These are phyloP conservation scores for Cryptophagus acutangulus DNA, from an alignment of 2,888 invertebrate genomes.

Conservation along the genomic window DNA sequence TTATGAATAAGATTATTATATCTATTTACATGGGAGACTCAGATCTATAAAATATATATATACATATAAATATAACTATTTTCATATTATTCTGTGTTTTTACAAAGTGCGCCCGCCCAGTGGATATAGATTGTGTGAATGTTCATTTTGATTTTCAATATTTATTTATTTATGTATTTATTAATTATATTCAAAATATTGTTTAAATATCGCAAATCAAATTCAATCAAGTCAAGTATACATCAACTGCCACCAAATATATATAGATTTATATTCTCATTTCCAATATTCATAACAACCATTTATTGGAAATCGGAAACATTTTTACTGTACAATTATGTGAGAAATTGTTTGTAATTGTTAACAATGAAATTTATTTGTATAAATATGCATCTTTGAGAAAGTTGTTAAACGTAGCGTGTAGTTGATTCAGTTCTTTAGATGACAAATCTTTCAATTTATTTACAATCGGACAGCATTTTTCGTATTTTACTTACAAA, in stretches of 20 bases:
- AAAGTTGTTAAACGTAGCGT: too few relatives aligned
- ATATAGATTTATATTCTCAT: too few relatives aligned
- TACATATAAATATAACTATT: conserved; percentile 43
- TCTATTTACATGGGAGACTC: conserved; percentile 46
- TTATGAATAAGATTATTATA: conserved; percentile 44
- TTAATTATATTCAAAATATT: conserved; percentile 19
- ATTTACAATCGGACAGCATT: conserved; percentile 16
- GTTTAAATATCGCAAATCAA: conserved; percentile 39
- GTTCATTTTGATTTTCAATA: conserved; percentile 39
- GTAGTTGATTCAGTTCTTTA: too few relatives aligned
- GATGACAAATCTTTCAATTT: too few relatives aligned
- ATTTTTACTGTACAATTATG: too few relatives aligned
- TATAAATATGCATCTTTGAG: too few relatives aligned
- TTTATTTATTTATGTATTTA: conserved; percentile 37
- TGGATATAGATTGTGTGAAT: conserved; percentile 38
- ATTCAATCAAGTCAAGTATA: conserved; percentile 14
- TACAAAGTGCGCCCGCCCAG: conserved; percentile 30
- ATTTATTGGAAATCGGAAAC: too few relatives aligned
- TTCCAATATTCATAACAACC: too few relatives aligned
- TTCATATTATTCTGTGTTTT: conserved; percentile 44
- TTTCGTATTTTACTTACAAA: conserved; percentile 22
- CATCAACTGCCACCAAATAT: conserved; percentile 24
- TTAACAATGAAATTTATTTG: too few relatives aligned
- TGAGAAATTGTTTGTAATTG: too few relatives aligned
- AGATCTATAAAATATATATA: conserved; percentile 42